Evolutionary conservation across 2,888 invertebrate species (phyloP).

Genomic region (Glomeris marginata): DNA sequence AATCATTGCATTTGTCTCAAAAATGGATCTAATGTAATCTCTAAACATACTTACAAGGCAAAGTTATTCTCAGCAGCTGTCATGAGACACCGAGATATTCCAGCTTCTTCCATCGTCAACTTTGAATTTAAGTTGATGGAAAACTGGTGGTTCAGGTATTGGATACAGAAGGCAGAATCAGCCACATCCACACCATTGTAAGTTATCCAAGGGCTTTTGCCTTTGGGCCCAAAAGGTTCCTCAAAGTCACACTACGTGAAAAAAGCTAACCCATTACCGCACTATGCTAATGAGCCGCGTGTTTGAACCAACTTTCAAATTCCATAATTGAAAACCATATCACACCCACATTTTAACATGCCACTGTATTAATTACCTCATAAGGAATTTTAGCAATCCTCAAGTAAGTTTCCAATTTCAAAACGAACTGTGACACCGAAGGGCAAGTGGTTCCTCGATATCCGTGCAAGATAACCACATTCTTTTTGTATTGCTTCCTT

Average conservation of each 20-base stretch:
- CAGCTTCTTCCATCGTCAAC: slow-evolving; percentile 23
- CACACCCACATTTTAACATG: no score
- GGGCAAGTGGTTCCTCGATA: slow-evolving; percentile 24
- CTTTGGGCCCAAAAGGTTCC: slow-evolving; percentile 26
- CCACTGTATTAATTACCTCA: no score
- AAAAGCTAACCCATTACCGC: background rate
- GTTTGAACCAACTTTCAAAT: no score
- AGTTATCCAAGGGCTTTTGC: slow-evolving; percentile 31
- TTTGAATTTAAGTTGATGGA: slow-evolving; percentile 23
- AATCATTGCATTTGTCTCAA: no score
- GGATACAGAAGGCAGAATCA: slow-evolving; percentile 30
- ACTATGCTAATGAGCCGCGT: no score
- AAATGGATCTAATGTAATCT: no score
- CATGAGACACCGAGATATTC: slow-evolving; percentile 26
- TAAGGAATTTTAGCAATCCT: slow-evolving; percentile 27
- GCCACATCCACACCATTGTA: slow-evolving; percentile 26
- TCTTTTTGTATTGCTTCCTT: slow-evolving; percentile 3
- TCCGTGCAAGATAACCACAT: slow-evolving; percentile 9
- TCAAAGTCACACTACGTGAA: slow-evolving; percentile 26
- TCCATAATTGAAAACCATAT: no score
- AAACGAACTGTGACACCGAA: slow-evolving; percentile 28
- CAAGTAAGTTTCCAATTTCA: slow-evolving; percentile 32
- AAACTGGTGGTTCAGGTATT: slow-evolving; percentile 25
- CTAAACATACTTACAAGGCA: slow-evolving; percentile 29
- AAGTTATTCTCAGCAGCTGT: slow-evolving; percentile 30